These are phyloP conservation scores for Pemphredon lugubris DNA, from an alignment of 2,888 invertebrate species.

Conservation along the genomic window DNA sequence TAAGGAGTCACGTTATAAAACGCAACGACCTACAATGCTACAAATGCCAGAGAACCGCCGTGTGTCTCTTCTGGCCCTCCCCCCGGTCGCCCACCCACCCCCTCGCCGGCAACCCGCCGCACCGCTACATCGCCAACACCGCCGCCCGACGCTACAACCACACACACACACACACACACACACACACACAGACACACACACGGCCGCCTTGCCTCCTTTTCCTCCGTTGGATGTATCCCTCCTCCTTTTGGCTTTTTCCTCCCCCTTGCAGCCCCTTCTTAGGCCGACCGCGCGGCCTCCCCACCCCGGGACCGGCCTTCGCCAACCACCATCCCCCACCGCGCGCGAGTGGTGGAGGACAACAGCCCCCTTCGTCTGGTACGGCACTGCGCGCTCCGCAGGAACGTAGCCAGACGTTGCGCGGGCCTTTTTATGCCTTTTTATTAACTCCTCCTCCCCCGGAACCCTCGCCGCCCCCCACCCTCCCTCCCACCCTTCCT, in stretches of 20 bases:
- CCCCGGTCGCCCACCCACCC: constrained; percentile 45
- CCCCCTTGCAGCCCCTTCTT: constrained; percentile 64
- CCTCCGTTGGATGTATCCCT: constrained; percentile 52
- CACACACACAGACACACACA: constrained; percentile 37
- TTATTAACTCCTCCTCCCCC: constrained; percentile 1
- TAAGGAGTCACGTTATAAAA: constrained; percentile 78
- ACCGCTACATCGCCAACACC: constrained; percentile 38
- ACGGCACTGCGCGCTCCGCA: constrained; percentile 18
- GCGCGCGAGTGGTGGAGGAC: constrained; percentile 8
- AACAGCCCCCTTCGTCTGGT: constrained; percentile 33
- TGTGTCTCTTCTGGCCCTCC: constrained; percentile 59
- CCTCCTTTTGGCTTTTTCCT: constrained; percentile 58
- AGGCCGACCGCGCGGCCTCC: constrained; percentile 56
- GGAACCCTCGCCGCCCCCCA: not conserved
- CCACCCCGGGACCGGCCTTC: constrained; percentile 34
- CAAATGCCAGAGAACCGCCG: constrained; percentile 72
- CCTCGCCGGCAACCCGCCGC: constrained; percentile 36
- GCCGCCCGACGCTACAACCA: constrained; percentile 36
- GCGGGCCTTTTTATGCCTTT: constrained; percentile 1
- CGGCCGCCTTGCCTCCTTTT: constrained; percentile 52
- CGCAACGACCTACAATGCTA: constrained; percentile 79
- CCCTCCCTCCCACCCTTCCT: not conserved
- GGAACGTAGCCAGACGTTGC: constrained; percentile 33
- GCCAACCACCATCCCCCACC: constrained; percentile 49
- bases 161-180: too few species aligned